These are phyloP conservation scores for Ophion obscuratus DNA, from an alignment of 2,888 invertebrate species.

Conservation along the genomic window DNA sequence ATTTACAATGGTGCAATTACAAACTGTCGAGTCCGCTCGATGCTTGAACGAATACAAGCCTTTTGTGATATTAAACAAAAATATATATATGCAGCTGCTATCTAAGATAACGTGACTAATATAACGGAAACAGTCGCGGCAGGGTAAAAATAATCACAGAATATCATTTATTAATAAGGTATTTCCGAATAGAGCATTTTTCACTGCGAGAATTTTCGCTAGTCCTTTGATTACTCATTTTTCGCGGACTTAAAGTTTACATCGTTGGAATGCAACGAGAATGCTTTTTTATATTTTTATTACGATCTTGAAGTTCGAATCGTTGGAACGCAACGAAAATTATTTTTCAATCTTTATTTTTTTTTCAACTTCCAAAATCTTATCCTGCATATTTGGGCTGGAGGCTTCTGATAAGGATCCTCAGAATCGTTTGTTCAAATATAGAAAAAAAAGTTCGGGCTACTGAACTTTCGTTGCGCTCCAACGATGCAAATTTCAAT, in stretches of 20 bases:
- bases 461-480: too few species aligned
- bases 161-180: slow-evolving; percentile 36
- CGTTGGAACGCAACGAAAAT: too few species aligned
- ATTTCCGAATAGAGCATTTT: background rate
- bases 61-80: slow-evolving; percentile 32
- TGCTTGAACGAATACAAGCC: slow-evolving; percentile 51
- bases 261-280: too few species aligned
- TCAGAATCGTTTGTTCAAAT: too few species aligned
- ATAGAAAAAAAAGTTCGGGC: too few species aligned
- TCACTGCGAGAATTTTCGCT: background rate
- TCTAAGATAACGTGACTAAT: slow-evolving; percentile 40
- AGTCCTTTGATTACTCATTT: background rate
- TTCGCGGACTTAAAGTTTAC: background rate
- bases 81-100: slow-evolving; percentile 23
- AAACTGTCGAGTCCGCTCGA: slow-evolving; percentile 49
- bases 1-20: slow-evolving; percentile 65
- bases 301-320: too few species aligned
- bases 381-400: too few species aligned
- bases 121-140: slow-evolving; percentile 42
- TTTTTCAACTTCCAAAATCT: too few species aligned
- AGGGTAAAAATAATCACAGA: slow-evolving; percentile 65
- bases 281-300: too few species aligned
- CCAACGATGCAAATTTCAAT: too few species aligned
- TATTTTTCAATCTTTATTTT: too few species aligned
- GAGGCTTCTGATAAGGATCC: too few species aligned